A percentile compares a stretch with the other conserved stretches of the same genome.
Conservation (phyloP, 2,113 vertebrate species). For the Anarhynchus alexandrinus region DNA sequence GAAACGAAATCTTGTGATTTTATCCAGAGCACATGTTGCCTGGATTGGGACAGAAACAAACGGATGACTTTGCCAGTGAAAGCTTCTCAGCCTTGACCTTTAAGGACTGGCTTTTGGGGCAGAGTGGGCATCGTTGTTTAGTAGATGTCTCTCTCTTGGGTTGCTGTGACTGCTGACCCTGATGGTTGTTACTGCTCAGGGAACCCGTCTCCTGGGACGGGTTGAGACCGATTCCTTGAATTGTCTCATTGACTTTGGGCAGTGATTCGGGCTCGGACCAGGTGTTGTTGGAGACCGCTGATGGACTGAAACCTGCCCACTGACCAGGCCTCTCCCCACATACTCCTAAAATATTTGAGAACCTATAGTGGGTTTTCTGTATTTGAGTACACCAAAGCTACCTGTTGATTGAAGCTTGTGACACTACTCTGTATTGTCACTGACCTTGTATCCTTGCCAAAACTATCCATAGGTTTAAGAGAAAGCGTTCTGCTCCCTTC, state of each 20-base stretch:
- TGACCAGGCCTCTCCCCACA: background rate
- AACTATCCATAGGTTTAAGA: background rate
- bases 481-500: constrained; percentile 17
- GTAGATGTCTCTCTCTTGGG: background rate
- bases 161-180: background rate
- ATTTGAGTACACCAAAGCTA: background rate
- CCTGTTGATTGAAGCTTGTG: background rate
- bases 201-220: background rate
- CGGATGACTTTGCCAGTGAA: background rate
- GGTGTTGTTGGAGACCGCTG: background rate
- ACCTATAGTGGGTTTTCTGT: background rate
- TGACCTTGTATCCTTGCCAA: background rate
- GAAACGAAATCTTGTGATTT: background rate
- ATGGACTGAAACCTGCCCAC: background rate
- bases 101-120: background rate
- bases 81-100: background rate
- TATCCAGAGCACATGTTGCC: background rate
- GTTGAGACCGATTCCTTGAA: background rate
- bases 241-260: background rate
- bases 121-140: background rate
- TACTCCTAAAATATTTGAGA: background rate
- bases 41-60: background rate
- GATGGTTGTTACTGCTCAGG: no score
- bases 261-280: background rate
- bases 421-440: background rate